Conservation (phyloP, 2,888 invertebrate species). For the Elmis aenea region DNA sequence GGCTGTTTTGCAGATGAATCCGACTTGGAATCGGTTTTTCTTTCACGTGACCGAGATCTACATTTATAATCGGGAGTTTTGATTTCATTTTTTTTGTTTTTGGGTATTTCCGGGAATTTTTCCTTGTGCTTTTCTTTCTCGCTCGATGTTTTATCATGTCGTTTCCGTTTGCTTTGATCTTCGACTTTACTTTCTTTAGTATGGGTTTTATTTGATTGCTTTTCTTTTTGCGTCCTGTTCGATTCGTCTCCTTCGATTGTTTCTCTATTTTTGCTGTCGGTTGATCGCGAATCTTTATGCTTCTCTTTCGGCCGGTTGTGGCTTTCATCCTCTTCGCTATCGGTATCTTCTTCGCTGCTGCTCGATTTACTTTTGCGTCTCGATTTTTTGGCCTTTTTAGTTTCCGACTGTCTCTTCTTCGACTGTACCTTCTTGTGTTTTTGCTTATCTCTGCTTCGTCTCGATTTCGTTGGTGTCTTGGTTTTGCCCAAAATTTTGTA, state of each 20-base stretch:
- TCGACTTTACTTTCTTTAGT: not conserved
- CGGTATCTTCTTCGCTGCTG: constrained; percentile 2
- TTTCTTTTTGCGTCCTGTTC: constrained; percentile 4
- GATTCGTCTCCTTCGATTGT: constrained; percentile 7
- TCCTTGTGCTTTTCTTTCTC: no score
- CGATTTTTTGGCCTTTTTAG: not conserved
- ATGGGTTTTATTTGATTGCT: not conserved
- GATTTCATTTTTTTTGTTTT: no score
- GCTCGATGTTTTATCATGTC: not conserved
- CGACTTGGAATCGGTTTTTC: not conserved
- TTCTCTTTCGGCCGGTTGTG: constrained; percentile 2
- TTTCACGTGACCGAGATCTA: no score
- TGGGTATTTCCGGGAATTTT: no score
- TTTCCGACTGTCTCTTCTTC: constrained; percentile 1
- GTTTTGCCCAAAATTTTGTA: no score
- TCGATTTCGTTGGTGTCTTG: constrained; percentile 8
- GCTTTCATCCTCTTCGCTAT: constrained; percentile 6
- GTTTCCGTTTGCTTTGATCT: not conserved
- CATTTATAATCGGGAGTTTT: no score
- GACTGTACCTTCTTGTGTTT: constrained; percentile 4
- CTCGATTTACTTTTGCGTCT: constrained; percentile 1
- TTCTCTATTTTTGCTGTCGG: constrained; percentile 11
- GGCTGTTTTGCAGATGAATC: no score
- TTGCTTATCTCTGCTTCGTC: constrained; percentile 5
- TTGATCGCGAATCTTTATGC: constrained; percentile 2